Conservation (phyloP, 2,113 vertebrate species). For the Struthio camelus region DNA sequence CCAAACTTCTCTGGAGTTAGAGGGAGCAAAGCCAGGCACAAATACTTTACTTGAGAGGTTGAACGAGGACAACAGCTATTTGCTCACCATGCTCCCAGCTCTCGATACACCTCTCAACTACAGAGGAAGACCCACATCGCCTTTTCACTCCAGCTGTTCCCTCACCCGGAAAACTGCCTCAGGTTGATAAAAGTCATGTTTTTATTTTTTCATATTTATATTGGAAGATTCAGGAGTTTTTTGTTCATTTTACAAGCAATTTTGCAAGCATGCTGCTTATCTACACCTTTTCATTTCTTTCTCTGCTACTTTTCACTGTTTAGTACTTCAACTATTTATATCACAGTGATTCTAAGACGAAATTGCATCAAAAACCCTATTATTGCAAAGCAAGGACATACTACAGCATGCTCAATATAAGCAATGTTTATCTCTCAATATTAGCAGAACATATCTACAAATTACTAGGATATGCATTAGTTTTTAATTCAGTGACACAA, state of each 20-base stretch:
- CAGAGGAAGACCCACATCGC: neutral
- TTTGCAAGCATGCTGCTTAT: neutral
- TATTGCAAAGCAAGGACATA: neutral
- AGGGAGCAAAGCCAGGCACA: neutral
- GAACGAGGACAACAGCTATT: neutral
- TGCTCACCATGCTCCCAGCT: neutral
- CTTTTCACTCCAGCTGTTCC: neutral
- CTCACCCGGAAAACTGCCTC: neutral
- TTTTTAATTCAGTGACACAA: neutral
- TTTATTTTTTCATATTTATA: neutral
- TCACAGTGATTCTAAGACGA: neutral
- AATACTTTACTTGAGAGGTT: neutral
- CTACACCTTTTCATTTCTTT: neutral
- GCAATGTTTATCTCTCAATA: neutral
- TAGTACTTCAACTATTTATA: neutral
- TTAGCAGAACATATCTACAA: neutral
- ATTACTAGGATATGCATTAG: neutral
- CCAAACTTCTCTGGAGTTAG: neutral
- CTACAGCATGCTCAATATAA: neutral
- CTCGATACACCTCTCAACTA: accelerated
- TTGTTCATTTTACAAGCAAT: neutral
- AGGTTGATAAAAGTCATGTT: neutral
- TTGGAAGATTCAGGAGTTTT: neutral
- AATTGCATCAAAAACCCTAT: neutral
- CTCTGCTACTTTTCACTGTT: neutral